Evolutionary conservation across 2,888 invertebrate genomes (phyloP), one percentile per base, ranked within the genome.

Genomic region (Drosophila atripex): DNA sequence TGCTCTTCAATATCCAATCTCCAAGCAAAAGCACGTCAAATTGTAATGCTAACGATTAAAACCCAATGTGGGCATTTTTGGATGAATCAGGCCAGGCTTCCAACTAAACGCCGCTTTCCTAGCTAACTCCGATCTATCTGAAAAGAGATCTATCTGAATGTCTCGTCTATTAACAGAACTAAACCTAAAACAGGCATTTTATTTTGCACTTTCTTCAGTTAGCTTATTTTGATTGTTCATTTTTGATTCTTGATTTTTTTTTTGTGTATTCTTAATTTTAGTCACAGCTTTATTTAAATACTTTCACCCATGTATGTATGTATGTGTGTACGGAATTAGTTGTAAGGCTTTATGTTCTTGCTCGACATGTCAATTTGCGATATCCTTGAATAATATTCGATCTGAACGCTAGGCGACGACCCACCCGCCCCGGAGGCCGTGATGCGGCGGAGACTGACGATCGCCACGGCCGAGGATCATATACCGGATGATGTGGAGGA

Each of bases 401-500:
- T 52, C 47, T 69, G 50, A 78, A 80, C 56, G 66, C 21, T 55
- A 84, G 83, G 61, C 73, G 87, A 69, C 49, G 82, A 74, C 69
- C 82, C 59, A 43, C 78, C 83, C 49, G 43, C 75, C 4, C 49
- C 64, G 32, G 85, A 89, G 72, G 51, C 66, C 63, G 57, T 71
- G 45, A 85, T 90, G 89, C 89, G 89, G 73, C 88, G 91, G 5
- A 86, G 92, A 43, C 71, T 92, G 50, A 92, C 92, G 18, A 90
- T 92, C 54, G 89, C 91, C 49, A 73, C 78, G 7, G 80, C 87
- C 5, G 90, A 90, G 60, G 91, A 91, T 45, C 71, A 80, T 12
- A 80, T 89, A 66, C 85, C 86, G 12, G 89, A 88, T 14, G 80
- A 80, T 38, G 60, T 53, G 58, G 88, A 87, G 51, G 86, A 89